Evolutionary conservation across 2,797 vertebrate species (phyloP).

Genomic region (Phrynocephalus guinanensis): DNA sequence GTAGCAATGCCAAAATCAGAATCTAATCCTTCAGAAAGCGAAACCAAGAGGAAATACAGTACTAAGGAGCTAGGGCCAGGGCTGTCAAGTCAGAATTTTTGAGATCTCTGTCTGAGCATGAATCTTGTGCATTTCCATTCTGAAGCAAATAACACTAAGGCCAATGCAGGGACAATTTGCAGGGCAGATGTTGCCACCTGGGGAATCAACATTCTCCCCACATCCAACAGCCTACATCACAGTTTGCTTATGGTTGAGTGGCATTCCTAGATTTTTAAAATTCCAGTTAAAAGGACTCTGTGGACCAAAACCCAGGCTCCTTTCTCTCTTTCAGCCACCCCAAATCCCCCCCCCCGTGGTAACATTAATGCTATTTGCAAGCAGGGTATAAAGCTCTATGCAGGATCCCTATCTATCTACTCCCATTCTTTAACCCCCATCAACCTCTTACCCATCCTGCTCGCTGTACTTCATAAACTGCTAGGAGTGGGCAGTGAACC

Average conservation of each 20-base stretch:
- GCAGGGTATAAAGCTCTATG: background rate
- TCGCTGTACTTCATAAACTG: background rate
- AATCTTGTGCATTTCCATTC: too few relatives aligned
- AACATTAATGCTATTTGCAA: background rate
- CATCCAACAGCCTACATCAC: too few relatives aligned
- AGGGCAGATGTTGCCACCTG: too few relatives aligned
- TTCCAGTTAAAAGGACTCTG: background rate
- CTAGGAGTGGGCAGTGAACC: too few relatives aligned
- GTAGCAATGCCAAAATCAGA: background rate
- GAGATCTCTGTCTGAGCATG: too few relatives aligned
- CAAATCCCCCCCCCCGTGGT: too few relatives aligned
- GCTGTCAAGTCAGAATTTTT: background rate
- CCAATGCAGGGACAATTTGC: too few relatives aligned
- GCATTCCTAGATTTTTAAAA: background rate
- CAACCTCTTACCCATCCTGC: background rate
- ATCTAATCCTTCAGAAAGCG: background rate
- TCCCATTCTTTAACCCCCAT: background rate
- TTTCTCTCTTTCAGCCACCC: background rate
- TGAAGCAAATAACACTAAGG: too few relatives aligned
- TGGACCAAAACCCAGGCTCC: background rate
- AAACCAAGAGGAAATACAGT: background rate
- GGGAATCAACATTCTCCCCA: too few relatives aligned
- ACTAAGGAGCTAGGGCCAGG: background rate
- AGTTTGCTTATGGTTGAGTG: too few relatives aligned
- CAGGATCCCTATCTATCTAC: too few relatives aligned